These are phyloP conservation scores for Micoletzkya japonica DNA, from an alignment of 2,888 invertebrate genomes.

Conservation along the genomic window DNA sequence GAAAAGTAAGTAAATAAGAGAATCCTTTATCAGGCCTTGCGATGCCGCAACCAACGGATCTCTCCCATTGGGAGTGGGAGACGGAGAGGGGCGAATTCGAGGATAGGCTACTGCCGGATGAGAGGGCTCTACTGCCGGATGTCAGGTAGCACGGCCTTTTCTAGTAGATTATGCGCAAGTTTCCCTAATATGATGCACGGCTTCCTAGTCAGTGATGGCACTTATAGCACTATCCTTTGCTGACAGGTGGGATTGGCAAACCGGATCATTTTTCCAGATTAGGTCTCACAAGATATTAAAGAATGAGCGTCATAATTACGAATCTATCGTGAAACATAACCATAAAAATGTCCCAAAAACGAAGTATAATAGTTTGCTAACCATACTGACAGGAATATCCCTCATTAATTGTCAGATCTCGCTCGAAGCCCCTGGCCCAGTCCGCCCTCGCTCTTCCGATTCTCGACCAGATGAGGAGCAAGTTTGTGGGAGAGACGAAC, in stretches of 20 bases:
- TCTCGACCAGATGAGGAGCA: constrained; percentile 41
- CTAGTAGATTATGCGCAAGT: neutral
- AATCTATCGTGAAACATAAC: no score
- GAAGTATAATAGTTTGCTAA: no score
- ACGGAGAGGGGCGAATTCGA: constrained; percentile 81
- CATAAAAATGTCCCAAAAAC: no score
- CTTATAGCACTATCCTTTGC: no score
- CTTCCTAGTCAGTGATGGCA: no score
- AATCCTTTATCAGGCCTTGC: constrained; percentile 32
- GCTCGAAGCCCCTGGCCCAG: constrained; percentile 44
- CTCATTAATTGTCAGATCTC: constrained; percentile 20
- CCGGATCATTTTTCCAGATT: no score
- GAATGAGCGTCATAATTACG: no score
- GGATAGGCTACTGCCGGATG: constrained; percentile 46
- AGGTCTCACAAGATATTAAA: no score
- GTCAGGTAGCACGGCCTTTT: constrained; percentile 29
- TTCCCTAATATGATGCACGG: neutral
- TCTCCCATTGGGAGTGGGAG: constrained; percentile 82
- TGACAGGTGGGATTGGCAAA: no score
- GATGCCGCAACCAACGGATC: constrained; percentile 64
- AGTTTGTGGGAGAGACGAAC: constrained; percentile 45
- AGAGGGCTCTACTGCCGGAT: constrained; percentile 49
- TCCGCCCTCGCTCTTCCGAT: constrained; percentile 43
- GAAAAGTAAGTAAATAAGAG: neutral
- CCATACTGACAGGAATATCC: neutral